These are phyloP conservation scores for Agapornis canus DNA, from an alignment of 2,797 vertebrate species.

Conservation along the genomic window DNA sequence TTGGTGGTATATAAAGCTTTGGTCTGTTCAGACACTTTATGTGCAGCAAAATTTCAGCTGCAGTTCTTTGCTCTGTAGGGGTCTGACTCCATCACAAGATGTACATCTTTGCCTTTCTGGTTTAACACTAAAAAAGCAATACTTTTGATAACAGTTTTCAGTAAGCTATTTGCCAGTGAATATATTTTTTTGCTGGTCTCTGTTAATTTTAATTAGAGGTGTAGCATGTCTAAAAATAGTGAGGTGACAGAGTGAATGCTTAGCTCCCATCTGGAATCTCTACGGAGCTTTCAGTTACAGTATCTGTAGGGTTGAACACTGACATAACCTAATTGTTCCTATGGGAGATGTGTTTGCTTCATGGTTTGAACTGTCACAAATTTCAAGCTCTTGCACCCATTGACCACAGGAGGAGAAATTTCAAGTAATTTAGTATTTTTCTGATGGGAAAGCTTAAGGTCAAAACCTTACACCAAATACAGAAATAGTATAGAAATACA, in stretches of 20 bases:
- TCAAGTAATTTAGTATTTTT: neutral
- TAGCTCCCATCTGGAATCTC: neutral
- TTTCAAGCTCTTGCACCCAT: neutral
- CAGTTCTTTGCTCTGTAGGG: neutral
- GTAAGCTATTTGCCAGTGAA: neutral
- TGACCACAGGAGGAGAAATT: neutral
- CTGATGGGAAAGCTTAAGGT: neutral
- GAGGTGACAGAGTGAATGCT: neutral
- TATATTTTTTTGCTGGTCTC: neutral
- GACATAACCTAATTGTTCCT: neutral
- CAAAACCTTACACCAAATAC: neutral
- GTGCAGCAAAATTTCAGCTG: neutral
- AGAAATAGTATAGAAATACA: neutral
- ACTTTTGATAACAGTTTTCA: neutral
- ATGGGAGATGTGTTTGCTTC: neutral
- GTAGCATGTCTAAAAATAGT: neutral
- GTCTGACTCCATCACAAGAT: neutral
- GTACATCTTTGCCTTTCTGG: neutral
- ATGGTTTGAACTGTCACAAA: neutral
- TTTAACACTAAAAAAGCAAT: neutral
- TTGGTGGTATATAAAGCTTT: neutral
- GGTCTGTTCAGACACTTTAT: neutral
- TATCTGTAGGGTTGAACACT: neutral
- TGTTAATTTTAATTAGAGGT: slow-evolving; percentile 1
- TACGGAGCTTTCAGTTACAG: neutral